phyloP scores from a whole-genome alignment of 2,113 vertebrate genomes.

The Aegotheles bennettii region DNA sequence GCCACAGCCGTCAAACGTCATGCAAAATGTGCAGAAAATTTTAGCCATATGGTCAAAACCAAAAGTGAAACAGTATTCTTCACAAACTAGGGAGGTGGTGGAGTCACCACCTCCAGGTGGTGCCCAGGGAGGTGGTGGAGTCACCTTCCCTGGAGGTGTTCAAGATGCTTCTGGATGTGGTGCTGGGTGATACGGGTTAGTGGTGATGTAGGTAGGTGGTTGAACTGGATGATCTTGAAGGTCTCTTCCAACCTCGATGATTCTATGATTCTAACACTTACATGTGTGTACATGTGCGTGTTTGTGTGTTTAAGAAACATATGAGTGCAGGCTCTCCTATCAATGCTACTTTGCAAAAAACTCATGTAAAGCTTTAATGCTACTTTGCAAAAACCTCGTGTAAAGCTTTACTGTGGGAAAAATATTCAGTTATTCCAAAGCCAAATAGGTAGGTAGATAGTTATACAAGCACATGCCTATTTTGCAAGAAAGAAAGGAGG shows the following conservation, averaged over 20 bases:
- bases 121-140: no score
- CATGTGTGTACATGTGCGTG: background rate
- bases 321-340: background rate
- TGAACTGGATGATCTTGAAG: no score
- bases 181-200: no score
- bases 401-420: background rate
- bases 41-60: background rate
- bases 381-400: background rate
- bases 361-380: accelerated
- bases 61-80: background rate
- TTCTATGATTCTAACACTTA: no score
- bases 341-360: background rate
- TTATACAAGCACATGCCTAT: background rate
- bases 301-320: background rate
- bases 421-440: background rate
- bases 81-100: no score
- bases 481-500: background rate
- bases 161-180: no score
- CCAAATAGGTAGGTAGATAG: background rate
- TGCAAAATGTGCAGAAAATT: background rate
- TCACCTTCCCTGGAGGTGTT: no score
- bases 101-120: no score
- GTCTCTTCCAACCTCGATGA: no score
- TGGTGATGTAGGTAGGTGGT: no score
- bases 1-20: background rate